Evolutionary conservation across 2,797 vertebrate species (phyloP).

Genomic region (Leptatherina wallacei): DNA sequence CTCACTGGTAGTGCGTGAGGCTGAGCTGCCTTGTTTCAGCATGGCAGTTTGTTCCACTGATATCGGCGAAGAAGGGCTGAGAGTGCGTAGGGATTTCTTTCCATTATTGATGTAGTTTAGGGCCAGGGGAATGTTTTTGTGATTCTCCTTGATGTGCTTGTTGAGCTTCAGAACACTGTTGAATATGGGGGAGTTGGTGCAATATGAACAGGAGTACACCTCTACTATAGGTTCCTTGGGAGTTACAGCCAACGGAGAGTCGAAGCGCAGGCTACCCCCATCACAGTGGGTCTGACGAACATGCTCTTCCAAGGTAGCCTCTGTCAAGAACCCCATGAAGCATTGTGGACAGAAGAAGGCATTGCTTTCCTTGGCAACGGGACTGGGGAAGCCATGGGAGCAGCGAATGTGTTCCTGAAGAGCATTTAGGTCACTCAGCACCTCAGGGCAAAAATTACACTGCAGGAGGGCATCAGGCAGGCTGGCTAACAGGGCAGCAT

Average conservation of each 20-base stretch:
- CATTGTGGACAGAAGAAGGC: slow-evolving; percentile 99
- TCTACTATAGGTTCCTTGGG: slow-evolving; percentile 97
- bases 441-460: slow-evolving; percentile 98
- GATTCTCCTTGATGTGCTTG: slow-evolving; percentile 99
- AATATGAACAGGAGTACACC: slow-evolving; percentile 98
- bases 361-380: slow-evolving; percentile 96
- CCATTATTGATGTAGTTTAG: slow-evolving; percentile 98
- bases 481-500: slow-evolving; percentile 87
- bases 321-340: slow-evolving; percentile 99
- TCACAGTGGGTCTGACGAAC: slow-evolving; percentile 98
- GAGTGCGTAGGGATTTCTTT: slow-evolving; percentile 92
- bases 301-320: slow-evolving; percentile 96
- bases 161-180: slow-evolving; percentile 97
- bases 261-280: slow-evolving; percentile 93
- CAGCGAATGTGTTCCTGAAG: slow-evolving; percentile 98
- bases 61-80: slow-evolving; percentile 95
- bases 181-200: slow-evolving; percentile 99
- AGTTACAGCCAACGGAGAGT: slow-evolving; percentile 93
- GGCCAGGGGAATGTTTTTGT: slow-evolving; percentile 99
- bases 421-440: slow-evolving; percentile 93
- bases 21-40: slow-evolving; percentile 90
- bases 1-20: slow-evolving; percentile 89
- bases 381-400: slow-evolving; percentile 95
- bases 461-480: slow-evolving; percentile 94
- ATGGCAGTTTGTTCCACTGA: slow-evolving; percentile 90